phyloP scores from a whole-genome alignment of 2,113 vertebrate species.

The Telmatochromis brichardi region DNA sequence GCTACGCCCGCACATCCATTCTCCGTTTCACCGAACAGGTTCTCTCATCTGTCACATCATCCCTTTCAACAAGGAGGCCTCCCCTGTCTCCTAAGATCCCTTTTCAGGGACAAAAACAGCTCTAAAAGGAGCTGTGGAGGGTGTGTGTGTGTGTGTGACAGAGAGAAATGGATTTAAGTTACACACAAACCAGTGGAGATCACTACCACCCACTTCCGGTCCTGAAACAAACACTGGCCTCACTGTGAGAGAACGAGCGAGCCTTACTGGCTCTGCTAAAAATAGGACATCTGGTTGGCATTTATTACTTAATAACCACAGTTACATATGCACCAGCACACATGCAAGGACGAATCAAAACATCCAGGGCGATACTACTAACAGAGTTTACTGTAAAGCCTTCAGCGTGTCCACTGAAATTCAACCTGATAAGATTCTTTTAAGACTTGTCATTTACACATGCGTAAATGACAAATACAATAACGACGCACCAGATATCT shows the following conservation, averaged over 20 bases:
- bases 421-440: background rate
- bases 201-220: background rate
- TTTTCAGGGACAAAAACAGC: conserved; percentile 9
- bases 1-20: conserved; percentile 34
- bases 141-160: background rate
- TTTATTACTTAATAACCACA: conserved; percentile 31
- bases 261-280: conserved; percentile 10
- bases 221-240: conserved; percentile 12
- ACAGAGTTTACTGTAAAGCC: background rate
- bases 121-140: background rate
- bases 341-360: background rate
- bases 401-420: background rate
- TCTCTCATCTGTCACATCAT: conserved; percentile 59
- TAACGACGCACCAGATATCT: background rate
- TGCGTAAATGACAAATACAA: background rate
- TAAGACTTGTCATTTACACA: background rate
- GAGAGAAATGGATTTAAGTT: conserved; percentile 43
- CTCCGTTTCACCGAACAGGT: conserved; percentile 38
- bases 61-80: conserved; percentile 22
- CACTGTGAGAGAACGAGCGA: background rate
- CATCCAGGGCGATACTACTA: background rate
- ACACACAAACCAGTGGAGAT: background rate
- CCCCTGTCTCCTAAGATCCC: conserved; percentile 10
- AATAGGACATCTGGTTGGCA: conserved; percentile 42
- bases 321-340: background rate